Evolutionary conservation across 2,888 invertebrate species (phyloP), one percentile per base, ranked within the genome.

Genomic region (Heliconius hortense): DNA sequence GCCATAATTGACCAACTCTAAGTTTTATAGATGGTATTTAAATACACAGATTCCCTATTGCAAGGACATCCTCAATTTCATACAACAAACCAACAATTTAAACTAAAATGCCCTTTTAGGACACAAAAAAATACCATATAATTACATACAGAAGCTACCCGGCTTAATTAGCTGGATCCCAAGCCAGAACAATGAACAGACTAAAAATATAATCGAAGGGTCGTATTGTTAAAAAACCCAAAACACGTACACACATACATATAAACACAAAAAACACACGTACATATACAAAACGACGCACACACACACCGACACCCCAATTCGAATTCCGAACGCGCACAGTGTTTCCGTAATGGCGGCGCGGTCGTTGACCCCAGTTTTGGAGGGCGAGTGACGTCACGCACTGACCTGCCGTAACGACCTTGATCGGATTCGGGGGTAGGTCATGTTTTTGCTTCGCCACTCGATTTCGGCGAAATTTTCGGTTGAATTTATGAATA

Each of bases 371-470:
- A 91, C 90, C 93, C 88, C 74, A 82, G 89, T 89, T 93, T 94
- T 92, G 92, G 92, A 90, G 93, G 93, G 92, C 91, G 90, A 82
- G 82, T 93, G 92, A 94, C 93, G 93, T 93, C 93, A 93, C 89
- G 82, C 83, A 83, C 89, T 88, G 91, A 91, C 93, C 93, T 93
- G 89, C 93, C 92, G 83, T 91, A 90, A 84, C 82, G 92, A 91
- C 93, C 93, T 94, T 93, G 93, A 89, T 83, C 83, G 79, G 85
- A 79, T 79, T 79, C 74, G 76, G 79, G 73, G 76, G 68, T 77
- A 77, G 77, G 79, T 77, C 67, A 77, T 74, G 78, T 69, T 60
- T 60, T 71, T 62, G 60, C 43, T 71, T 71, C 39, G 59, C 60
- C 71, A 60, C 26, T 71, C 71, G 71, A 60, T 71, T 43, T 66